A percentile compares a stretch with the other conserved stretches of the same genome.
phyloP scores from a whole-genome alignment of 2,888 invertebrate species.

The Pomacea canaliculata region DNA sequence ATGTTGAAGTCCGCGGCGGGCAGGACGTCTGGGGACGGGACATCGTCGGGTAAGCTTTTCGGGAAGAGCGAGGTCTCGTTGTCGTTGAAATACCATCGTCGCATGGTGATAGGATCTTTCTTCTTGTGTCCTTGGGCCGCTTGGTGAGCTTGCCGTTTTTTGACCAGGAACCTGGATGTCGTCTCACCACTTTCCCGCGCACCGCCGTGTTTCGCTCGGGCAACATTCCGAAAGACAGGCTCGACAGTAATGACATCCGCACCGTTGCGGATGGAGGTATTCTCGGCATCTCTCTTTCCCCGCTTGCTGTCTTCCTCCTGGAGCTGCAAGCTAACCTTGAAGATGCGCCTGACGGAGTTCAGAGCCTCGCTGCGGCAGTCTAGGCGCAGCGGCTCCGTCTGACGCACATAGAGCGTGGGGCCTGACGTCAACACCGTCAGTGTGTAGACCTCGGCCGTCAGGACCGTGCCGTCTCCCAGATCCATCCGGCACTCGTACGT shows the following conservation, averaged over 20 bases:
- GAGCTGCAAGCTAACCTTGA: too few relatives aligned
- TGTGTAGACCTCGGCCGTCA: conserved; percentile 11
- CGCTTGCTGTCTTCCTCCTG: too few relatives aligned
- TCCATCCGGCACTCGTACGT: conserved; percentile 18
- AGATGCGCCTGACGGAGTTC: background rate
- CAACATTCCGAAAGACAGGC: too few relatives aligned
- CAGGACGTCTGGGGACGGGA: conserved; percentile 2
- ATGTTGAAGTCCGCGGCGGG: background rate
- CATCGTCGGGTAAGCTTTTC: background rate
- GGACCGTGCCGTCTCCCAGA: background rate
- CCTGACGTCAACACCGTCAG: conserved; percentile 2
- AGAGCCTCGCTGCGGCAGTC: background rate
- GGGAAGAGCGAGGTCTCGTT: background rate
- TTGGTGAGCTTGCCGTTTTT: too few relatives aligned
- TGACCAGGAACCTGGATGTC: too few relatives aligned
- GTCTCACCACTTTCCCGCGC: too few relatives aligned
- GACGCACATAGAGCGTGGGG: conserved; percentile 1
- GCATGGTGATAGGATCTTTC: background rate
- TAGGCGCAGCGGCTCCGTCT: conserved; percentile 6
- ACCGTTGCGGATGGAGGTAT: too few relatives aligned
- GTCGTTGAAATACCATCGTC: conserved; percentile 18
- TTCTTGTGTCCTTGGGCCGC: background rate
- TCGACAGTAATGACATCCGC: too few relatives aligned
- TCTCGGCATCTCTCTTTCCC: too few relatives aligned
- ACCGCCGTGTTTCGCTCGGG: too few relatives aligned